Evolutionary conservation across 2,113 vertebrate genomes (phyloP), one percentile per base, ranked within the genome.

Genomic region (Cercocebus atys): DNA sequence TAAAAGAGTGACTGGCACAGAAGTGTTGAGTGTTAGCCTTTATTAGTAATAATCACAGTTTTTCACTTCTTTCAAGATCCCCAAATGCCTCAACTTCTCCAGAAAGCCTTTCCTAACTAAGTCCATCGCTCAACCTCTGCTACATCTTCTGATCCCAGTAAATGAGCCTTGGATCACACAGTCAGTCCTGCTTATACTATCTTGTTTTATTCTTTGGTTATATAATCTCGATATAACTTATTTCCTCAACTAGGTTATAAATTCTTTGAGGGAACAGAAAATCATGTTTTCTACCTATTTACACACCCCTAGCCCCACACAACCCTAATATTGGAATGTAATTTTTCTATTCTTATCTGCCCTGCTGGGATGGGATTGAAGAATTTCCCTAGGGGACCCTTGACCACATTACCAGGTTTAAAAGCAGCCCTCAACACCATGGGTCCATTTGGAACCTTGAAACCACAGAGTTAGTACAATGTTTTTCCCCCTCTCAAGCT

Each of bases 31-130:
- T 59, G 9, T 64, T 73, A 84, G 7, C 9, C 83, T 87, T 80
- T 80, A 47, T 64, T 92, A 86, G 27, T 70, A 73, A 78, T 81
- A 89, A 85, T 85, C 25, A 20, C 72, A 76, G 4, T 55, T 80
- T 8, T 95, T 84, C 25, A 45, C 12, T 83, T 93, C 5, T 84
- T 79, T 78, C 20, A 20, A 32, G 2, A 75, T 59, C 35, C 59
- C 43, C 8, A 92, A 81, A 78, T 84, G 27, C 5, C 64, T 88
- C 52, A 45, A 32, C 17, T 87, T 96, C 50, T 86, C 91, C 59
- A 89, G 59, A 90, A 94, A 93, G 35, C 30, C 52, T 86, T 96
- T 90, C 38, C 27, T 45, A 55, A 68, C 38, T 50, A 57, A 90
- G 0, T 64, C 13, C 3, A 52, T 3, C 45, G 22, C 3, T 66